Evolutionary conservation across 2,797 vertebrate species (phyloP), one percentile per base, ranked within the genome.

Genomic region (Diplodus puntazzo): DNA sequence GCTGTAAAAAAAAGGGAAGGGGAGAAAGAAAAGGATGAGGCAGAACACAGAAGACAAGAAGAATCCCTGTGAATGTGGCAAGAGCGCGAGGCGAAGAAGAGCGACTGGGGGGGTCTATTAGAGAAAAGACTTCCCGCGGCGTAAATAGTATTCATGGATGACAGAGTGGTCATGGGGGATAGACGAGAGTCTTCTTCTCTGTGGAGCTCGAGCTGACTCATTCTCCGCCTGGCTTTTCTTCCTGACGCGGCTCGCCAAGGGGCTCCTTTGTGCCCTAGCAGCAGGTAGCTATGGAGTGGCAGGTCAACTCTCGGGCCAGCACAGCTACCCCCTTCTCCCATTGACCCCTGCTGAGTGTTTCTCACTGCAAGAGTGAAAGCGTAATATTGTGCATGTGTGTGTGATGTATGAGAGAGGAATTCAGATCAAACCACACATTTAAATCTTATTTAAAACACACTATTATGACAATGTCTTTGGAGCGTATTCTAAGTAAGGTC

Each of bases 281-380:
- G 96, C 95, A 96, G 96, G 96, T 95, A 95, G 94, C 93, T 53
- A 65, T 75, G 91, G 93, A 95, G 89, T 94, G 93, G 94, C 89
- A 93, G 95, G 95, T 96, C 96, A 96, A 92, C 89, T 93, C 91
- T 86, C 8, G 66, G 90, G 88, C 89, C 91, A 91, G 90, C 86
- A 87, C 89, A 85, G 69, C 80, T 78, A 81, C 70, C 77, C 75
- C 58, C 71, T 87, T 86, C 81, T 90, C 81, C 57, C 52, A 2
- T 65, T 83, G 73, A 90, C 89, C 84, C 92, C 88, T 78, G 86
- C 90, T 90, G 90, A 74, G 86, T 62, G 42, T 82, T 82, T 83
- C 77, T 88, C 42, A 85, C 61, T 78, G 77, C 76, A 57, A 45
- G 65, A 86, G 77, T 65, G 85, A 90, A 87, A 84, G 72, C 60